phyloP scores from a whole-genome alignment of 2,113 vertebrate species.

The Lampris incognitus region DNA sequence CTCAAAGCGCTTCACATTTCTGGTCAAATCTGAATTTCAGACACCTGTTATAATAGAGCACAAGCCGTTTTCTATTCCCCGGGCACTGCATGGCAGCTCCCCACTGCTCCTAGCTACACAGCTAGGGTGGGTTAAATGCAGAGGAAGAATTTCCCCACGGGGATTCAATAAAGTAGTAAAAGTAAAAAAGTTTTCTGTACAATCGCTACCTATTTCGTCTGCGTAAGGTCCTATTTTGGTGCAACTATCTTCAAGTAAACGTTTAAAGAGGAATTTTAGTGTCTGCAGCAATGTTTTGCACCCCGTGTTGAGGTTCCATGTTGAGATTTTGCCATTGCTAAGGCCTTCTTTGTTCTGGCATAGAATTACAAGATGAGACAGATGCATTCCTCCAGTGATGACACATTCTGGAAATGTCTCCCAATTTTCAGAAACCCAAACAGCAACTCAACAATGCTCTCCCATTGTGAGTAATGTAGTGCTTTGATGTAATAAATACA shows the following conservation, averaged over 20 bases:
- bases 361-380: slow-evolving; percentile 36
- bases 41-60: too few relatives aligned
- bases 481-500: slow-evolving; percentile 7
- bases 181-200: too few relatives aligned
- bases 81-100: too few relatives aligned
- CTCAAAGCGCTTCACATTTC: too few relatives aligned
- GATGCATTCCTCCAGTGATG: slow-evolving; percentile 36
- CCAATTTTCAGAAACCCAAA: slow-evolving; percentile 49
- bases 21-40: too few relatives aligned
- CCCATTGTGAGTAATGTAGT: slow-evolving; percentile 14
- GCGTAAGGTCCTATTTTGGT: slow-evolving; percentile 32
- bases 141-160: too few relatives aligned
- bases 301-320: slow-evolving; percentile 36
- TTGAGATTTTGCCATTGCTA: slow-evolving; percentile 34
- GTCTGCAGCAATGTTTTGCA: slow-evolving; percentile 36
- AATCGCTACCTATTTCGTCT: too few relatives aligned
- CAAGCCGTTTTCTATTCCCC: too few relatives aligned
- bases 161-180: too few relatives aligned
- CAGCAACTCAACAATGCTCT: slow-evolving; percentile 23
- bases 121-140: too few relatives aligned
- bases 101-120: too few relatives aligned
- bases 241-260: slow-evolving; percentile 60
- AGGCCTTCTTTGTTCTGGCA: slow-evolving; percentile 40
- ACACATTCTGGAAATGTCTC: slow-evolving; percentile 25
- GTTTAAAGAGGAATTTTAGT: slow-evolving; percentile 52